Evolutionary conservation across 2,888 invertebrate species (phyloP), one percentile per base, ranked within the genome.

Genomic region (Erebia epiphron): DNA sequence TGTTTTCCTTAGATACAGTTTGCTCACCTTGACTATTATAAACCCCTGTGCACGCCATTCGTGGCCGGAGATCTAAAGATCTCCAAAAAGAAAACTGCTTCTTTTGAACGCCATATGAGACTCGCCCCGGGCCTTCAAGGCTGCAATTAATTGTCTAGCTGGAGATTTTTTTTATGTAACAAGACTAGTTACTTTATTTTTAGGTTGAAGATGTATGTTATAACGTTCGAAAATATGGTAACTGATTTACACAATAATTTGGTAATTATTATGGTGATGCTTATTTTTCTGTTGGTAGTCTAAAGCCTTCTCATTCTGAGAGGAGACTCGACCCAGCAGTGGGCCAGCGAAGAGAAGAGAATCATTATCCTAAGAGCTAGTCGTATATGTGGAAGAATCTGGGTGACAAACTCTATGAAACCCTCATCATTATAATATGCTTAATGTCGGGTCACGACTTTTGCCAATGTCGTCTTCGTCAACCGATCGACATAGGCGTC

Each of bases 71-170:
- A 41, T 60, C 58, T 60, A 46, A 5, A 61, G 46, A 61, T 61
- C 61, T 61, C 61, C 61, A 61, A 61, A 61, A 61, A 41, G n/a
- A 58, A 26, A 61, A 18, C 46, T 61, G 43, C 61, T 61, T 61
- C 61, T 61, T 60, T 61, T 61, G 61, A 61, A 18, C 61, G 18
- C 61, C 61, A 61, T 13, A 61, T 61, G 61, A 61, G 61, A 61
- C 61, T 43, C 43, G 61, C 61, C 61, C 18, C 61, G 18, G 61
- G 61, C 61, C 61, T 61, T 61, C 61, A 61, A 61, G 43, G 61
- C 46, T 61, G 16, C 61, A 61, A 61, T 61, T 61, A 61, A 61
- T 61, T 61, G 61, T 61, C 46, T 43, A 61, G 43, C 61, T 18
- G 46, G 43, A 46, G 9, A 43, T 18, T 43, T 46, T n/a, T 43